These are phyloP conservation scores for Bombus waltoni DNA, from an alignment of 1,140 invertebrate genomes.

Conservation along the genomic window DNA sequence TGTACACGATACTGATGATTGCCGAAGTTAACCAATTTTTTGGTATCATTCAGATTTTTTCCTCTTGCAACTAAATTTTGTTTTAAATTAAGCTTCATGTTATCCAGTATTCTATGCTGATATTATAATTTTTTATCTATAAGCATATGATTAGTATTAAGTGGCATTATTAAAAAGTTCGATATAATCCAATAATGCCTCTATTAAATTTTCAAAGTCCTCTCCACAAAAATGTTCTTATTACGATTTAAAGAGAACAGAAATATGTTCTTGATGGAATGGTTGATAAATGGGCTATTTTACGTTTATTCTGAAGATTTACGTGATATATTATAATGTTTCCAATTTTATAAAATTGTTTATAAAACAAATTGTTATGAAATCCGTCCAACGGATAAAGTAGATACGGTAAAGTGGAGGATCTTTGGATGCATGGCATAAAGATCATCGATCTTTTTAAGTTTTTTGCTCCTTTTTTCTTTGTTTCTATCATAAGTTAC, in stretches of 20 bases:
- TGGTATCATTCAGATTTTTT: neutral
- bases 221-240: neutral
- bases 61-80: neutral
- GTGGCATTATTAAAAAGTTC: neutral
- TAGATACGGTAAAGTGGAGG: neutral
- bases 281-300: neutral
- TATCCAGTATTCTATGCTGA: conserved; percentile 41
- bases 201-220: neutral
- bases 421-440: neutral
- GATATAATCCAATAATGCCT: conserved; percentile 9
- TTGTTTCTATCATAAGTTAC: conserved; percentile 25
- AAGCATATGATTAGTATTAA: conserved; percentile 47
- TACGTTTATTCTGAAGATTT: neutral
- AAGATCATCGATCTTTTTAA: neutral
- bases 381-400: conserved; percentile 39
- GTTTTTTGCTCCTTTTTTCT: neutral
- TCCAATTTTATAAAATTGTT: conserved; percentile 9
- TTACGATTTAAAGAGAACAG: neutral
- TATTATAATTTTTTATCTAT: conserved; percentile 38
- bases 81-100: neutral
- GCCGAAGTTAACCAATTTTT: conserved; percentile 6
- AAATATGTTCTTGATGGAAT: neutral
- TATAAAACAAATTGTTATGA: neutral
- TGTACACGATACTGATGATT: neutral
- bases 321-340: neutral